Conservation (phyloP, 2,888 invertebrate species). For the Brenthis ino region DNA sequence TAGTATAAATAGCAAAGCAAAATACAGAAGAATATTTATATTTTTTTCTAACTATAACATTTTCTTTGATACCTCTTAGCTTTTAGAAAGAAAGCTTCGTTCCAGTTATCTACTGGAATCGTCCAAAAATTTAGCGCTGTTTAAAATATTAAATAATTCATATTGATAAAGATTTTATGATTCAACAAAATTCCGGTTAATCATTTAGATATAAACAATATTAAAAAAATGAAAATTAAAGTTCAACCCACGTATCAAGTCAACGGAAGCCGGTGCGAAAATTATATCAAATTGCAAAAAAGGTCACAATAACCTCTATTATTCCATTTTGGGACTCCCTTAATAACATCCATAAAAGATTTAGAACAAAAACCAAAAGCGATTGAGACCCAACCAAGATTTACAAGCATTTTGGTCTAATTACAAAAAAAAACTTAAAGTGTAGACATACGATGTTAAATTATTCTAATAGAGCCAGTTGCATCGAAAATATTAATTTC, state of each 20-base stretch:
- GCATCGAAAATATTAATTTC: background rate
- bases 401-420: conserved; percentile 57
- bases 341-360: conserved; percentile 34
- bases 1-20: too few species aligned
- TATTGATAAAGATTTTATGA: too few species aligned
- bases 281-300: conserved; percentile 32
- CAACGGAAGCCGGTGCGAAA: conserved; percentile 34
- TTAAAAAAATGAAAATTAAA: conserved; percentile 3
- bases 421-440: conserved; percentile 53
- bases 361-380: conserved; percentile 46
- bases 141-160: too few species aligned
- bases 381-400: conserved; percentile 51
- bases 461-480: background rate
- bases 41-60: too few species aligned
- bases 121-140: too few species aligned
- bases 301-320: conserved; percentile 28
- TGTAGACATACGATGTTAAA: background rate
- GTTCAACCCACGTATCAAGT: conserved; percentile 5
- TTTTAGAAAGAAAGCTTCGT: too few species aligned
- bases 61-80: too few species aligned
- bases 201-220: conserved; percentile 1
- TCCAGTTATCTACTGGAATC: too few species aligned
- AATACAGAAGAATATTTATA: too few species aligned
- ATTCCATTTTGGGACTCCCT: conserved; percentile 31
- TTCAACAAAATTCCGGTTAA: background rate